Conservation (phyloP, 2,888 invertebrate species). For the Netelia virgata region DNA sequence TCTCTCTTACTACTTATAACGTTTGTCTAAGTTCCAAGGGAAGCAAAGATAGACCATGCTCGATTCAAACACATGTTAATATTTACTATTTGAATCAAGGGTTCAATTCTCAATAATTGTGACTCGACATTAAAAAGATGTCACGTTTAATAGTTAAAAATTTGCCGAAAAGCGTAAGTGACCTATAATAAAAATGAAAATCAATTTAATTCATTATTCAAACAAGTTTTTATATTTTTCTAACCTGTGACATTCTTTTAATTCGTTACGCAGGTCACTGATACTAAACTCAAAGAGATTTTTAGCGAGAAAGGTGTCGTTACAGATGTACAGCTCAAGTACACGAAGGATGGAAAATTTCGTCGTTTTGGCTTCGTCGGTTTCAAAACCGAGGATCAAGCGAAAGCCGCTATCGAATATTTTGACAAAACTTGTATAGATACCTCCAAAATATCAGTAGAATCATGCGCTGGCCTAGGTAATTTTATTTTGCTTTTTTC, state of each 20-base stretch:
- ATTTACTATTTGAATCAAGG: slow-evolving; percentile 46
- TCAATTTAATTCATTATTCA: slow-evolving; percentile 3
- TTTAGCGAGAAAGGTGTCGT: slow-evolving; percentile 94
- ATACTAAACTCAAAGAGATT: slow-evolving; percentile 90
- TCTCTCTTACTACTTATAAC: no score
- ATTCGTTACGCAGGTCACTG: slow-evolving; percentile 89
- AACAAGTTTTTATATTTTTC: slow-evolving; percentile 1
- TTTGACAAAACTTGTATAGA: slow-evolving; percentile 95
- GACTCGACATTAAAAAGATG: slow-evolving; percentile 85
- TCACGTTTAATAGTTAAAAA: slow-evolving; percentile 96
- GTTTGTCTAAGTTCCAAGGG: not conserved
- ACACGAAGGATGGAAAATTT: slow-evolving; percentile 95
- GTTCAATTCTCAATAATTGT: slow-evolving; percentile 14
- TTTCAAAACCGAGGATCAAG: slow-evolving; percentile 93
- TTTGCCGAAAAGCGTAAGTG: slow-evolving; percentile 93
- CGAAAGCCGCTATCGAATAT: slow-evolving; percentile 90
- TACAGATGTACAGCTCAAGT: slow-evolving; percentile 97
- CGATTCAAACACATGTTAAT: slow-evolving; percentile 51
- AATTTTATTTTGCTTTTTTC: slow-evolving; percentile 75
- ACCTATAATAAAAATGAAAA: not conserved
- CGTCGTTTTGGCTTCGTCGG: slow-evolving; percentile 98
- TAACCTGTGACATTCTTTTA: slow-evolving; percentile 45
- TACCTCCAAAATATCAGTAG: slow-evolving; percentile 92
- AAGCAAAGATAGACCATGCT: slow-evolving; percentile 15
- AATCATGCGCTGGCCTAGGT: slow-evolving; percentile 90